Conservation (phyloP, 2,113 vertebrate species). For the Arothron firmamentum region DNA sequence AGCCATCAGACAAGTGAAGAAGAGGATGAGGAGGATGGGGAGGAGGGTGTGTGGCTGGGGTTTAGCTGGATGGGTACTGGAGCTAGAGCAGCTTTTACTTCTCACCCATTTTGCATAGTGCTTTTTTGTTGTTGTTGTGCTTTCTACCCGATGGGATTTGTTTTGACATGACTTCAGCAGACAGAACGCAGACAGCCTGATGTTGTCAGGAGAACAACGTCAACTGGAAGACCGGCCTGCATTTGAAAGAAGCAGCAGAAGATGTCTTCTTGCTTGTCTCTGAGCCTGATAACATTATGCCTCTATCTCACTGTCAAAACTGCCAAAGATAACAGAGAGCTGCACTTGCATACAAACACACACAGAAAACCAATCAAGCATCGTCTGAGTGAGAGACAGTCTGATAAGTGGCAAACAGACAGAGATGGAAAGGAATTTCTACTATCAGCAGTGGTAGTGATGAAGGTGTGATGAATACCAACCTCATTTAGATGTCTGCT, state of each 20-base stretch:
- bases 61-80: conserved; percentile 1
- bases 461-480: conserved; percentile 27
- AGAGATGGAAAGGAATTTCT: conserved; percentile 31
- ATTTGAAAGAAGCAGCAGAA: conserved; percentile 17
- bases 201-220: conserved; percentile 22
- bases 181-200: conserved; percentile 11
- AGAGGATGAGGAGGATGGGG: not conserved
- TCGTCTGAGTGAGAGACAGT: conserved; percentile 23
- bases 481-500: conserved; percentile 28
- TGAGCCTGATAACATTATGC: conserved; percentile 46
- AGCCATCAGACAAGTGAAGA: no score
- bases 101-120: conserved; percentile 24
- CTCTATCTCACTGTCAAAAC: conserved; percentile 27
- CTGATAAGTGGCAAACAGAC: conserved; percentile 35
- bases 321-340: conserved; percentile 44
- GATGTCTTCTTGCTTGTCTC: conserved; percentile 19
- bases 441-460: conserved; percentile 19
- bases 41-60: conserved; percentile 30
- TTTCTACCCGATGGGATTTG: conserved; percentile 4
- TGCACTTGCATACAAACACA: conserved; percentile 1
- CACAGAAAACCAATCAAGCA: conserved; percentile 6
- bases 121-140: not conserved
- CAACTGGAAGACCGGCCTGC: conserved; percentile 10
- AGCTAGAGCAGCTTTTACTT: conserved; percentile 13
- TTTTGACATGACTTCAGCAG: conserved; percentile 32